These are phyloP conservation scores for Caradrina kadenii DNA, from an alignment of 2,888 invertebrate species.

Conservation along the genomic window DNA sequence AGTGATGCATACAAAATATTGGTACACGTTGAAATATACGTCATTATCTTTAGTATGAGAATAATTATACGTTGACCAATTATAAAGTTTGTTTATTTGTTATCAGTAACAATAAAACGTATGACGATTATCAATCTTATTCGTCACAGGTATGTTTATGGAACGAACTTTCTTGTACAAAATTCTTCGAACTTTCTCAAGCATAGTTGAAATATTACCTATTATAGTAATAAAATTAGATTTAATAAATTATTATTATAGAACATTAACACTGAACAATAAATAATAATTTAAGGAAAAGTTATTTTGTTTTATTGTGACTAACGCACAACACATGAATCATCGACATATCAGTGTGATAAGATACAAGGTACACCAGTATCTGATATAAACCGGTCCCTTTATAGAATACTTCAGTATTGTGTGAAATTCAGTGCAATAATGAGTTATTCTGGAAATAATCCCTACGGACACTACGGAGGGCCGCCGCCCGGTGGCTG, in stretches of 20 bases:
- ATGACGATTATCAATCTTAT: conserved; percentile 9
- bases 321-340: conserved; percentile 43
- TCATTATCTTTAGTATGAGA: conserved; percentile 24
- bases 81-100: conserved; percentile 23
- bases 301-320: conserved; percentile 53
- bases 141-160: conserved; percentile 15
- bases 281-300: conserved; percentile 52
- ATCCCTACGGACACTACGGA: conserved; percentile 68
- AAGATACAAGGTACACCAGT: conserved; percentile 61
- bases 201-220: conserved; percentile 3
- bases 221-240: conserved; percentile 41
- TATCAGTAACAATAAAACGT: conserved; percentile 12
- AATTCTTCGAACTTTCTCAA: conserved; percentile 34
- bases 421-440: conserved; percentile 46
- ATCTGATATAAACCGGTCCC: conserved; percentile 57
- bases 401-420: conserved; percentile 44
- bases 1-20: conserved; percentile 29
- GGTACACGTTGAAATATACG: not conserved
- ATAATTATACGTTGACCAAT: not conserved
- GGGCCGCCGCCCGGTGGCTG: conserved; percentile 61
- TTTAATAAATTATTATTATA: conserved; percentile 65
- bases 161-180: conserved; percentile 54
- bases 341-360: conserved; percentile 60
- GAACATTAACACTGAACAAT: conserved; percentile 57
- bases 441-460: conserved; percentile 77